Evolutionary conservation across 2,113 vertebrate species (phyloP), one percentile per base, ranked within the genome.

Genomic region (Lepidothrix coronata): DNA sequence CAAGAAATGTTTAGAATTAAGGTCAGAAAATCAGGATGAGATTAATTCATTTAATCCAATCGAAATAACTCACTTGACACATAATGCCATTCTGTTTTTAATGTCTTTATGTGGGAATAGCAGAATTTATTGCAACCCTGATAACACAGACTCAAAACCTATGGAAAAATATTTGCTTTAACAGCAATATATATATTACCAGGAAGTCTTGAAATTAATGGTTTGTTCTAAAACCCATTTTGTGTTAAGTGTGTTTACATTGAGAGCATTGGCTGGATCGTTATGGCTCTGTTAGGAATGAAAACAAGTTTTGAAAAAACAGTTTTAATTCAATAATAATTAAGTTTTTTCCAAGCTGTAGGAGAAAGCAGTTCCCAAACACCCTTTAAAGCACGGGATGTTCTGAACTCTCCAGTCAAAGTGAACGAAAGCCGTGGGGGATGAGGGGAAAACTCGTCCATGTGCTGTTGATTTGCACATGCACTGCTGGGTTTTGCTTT

Each of bases 221-320:
- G 78, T 73, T 93, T 94, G 59, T 71, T 74, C 91, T 78, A 63
- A 88, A 91, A 81, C 22, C 5, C 24, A 44, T 80, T 91, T 84
- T 55, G 46, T 57, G 35, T 81, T 62, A 55, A 71, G 41, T 8
- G 18, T 55, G 28, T 85, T 80, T 76, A 72, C 59, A 30, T 28
- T 39, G 35, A 62, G 67, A 86, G 55, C 5, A 18, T 71, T 71
- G 83, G 68, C 79, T 91, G 65, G 30, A 55, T 91, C 67, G 7
- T 93, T 88, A 88, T 18, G 46, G 43, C 67, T 91, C 92, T 86
- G 89, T 59, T 41, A 78, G 76, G 77, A 95, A 93, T 10, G 57
- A 81, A 95, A 96, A 52, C 80, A 91, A 75, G 51, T 86, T 95
- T 95, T 85, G 86, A 91, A 96, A 76, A 72, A 94, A 43, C 76